A percentile compares a stretch with the other conserved stretches of the same genome.
Conservation (phyloP, 2,888 invertebrate species). For the Tribolium freemani region DNA sequence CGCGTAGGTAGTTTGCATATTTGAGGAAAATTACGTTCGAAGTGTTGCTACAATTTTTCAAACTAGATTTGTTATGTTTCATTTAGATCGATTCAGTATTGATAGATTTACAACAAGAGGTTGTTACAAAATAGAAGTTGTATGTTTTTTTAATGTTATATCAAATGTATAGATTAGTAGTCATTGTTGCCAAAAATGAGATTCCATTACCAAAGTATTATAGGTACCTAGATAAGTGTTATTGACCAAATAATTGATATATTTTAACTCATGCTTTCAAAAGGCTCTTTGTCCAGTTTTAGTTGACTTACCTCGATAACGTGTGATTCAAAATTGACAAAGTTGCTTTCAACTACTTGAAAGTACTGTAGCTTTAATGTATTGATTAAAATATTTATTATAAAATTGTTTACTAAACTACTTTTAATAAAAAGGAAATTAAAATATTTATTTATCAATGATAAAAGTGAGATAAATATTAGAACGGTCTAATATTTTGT, state of each 20-base stretch:
- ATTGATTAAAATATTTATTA: conserved; percentile 41
- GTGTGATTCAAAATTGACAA: conserved; percentile 40
- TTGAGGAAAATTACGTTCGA: conserved; percentile 3
- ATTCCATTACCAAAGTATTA: conserved; percentile 57
- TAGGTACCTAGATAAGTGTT: conserved; percentile 54
- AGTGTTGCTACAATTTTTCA: conserved; percentile 28
- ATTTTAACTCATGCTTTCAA: conserved; percentile 42
- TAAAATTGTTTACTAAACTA: conserved; percentile 37
- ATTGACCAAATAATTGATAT: conserved; percentile 52
- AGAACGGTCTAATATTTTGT: conserved; percentile 52
- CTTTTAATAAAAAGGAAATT: conserved; percentile 37
- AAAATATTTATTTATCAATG: conserved; percentile 48
- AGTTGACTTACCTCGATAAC: conserved; percentile 36
- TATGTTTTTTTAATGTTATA: conserved; percentile 45
- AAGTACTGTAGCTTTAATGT: conserved; percentile 43
- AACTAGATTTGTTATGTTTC: conserved; percentile 31
- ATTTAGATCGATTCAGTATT: conserved; percentile 36
- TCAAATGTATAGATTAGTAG: conserved; percentile 49
- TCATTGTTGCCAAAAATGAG: conserved; percentile 55
- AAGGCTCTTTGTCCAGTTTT: conserved; percentile 41
- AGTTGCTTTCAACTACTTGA: conserved; percentile 35
- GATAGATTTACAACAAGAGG: neutral
- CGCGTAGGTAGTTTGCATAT: conserved; percentile 1
- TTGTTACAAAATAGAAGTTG: conserved; percentile 28
- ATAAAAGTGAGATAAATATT: conserved; percentile 48